These are phyloP conservation scores for Trichoplusia ni DNA, from an alignment of 1,140 invertebrate species.

Conservation along the genomic window DNA sequence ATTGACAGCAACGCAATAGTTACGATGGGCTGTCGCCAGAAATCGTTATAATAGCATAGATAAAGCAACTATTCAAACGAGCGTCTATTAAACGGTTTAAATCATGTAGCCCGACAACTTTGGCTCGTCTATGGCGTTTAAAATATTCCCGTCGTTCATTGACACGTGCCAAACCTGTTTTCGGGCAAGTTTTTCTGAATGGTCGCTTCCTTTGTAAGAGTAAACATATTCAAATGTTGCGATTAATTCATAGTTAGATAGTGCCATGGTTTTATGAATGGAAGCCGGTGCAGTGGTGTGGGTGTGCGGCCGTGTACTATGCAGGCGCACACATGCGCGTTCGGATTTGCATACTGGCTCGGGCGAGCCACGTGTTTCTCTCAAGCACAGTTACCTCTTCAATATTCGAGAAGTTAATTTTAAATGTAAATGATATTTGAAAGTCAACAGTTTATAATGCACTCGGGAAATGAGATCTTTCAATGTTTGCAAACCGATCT, in stretches of 20 bases:
- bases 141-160: constrained; percentile 78
- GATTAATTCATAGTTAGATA: constrained; percentile 80
- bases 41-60: constrained; percentile 51
- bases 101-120: constrained; percentile 64
- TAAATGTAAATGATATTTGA: constrained; percentile 73
- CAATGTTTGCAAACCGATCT: constrained; percentile 35
- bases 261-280: constrained; percentile 78
- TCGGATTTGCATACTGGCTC: constrained; percentile 73
- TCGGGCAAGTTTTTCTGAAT: constrained; percentile 76
- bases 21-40: constrained; percentile 25
- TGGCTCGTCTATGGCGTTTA: constrained; percentile 59
- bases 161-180: constrained; percentile 80
- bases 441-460: constrained; percentile 56
- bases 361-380: constrained; percentile 70
- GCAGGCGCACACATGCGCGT: constrained; percentile 56
- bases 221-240: constrained; percentile 81
- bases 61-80: constrained; percentile 54
- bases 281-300: constrained; percentile 60
- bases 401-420: constrained; percentile 75
- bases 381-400: constrained; percentile 71
- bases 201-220: constrained; percentile 78
- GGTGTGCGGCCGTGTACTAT: constrained; percentile 46
- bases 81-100: constrained; percentile 65
- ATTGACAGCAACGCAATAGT: constrained; percentile 2
- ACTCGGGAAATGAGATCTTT: constrained; percentile 37